Conservation (phyloP, 2,113 vertebrate genomes). For the Laterallus jamaicensis region DNA sequence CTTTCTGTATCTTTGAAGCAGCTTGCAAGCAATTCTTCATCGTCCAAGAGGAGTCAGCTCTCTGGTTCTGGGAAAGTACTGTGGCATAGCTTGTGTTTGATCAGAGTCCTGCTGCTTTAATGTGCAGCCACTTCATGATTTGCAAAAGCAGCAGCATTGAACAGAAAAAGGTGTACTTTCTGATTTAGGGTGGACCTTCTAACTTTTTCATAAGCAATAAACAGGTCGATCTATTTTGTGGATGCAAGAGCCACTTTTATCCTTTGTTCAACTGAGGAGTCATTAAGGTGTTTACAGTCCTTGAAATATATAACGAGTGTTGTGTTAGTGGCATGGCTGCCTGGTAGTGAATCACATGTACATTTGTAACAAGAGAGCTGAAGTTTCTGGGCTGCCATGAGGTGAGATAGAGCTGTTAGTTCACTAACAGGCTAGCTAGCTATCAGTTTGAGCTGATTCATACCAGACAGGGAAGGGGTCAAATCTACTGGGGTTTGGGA, state of each 20-base stretch:
- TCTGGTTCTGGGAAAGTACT: not conserved
- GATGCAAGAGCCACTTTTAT: not conserved
- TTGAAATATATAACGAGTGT: not conserved
- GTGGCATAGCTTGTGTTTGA: not conserved
- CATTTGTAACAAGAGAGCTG: not conserved
- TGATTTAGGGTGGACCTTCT: not conserved
- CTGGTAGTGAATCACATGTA: not conserved
- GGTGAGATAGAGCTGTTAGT: not conserved
- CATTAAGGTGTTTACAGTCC: not conserved
- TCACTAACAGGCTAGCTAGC: not conserved
- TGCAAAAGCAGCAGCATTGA: not conserved
- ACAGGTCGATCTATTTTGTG: not conserved
- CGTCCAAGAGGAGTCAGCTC: not conserved
- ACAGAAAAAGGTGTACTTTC: not conserved
- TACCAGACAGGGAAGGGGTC: not conserved
- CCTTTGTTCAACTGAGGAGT: not conserved
- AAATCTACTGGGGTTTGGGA: not conserved
- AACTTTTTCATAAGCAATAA: not conserved
- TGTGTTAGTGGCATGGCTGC: not conserved
- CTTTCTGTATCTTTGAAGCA: not conserved
- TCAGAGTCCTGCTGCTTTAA: not conserved
- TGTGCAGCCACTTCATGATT: not conserved
- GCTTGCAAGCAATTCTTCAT: not conserved
- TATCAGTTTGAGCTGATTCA: not conserved
- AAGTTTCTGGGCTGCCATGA: not conserved